phyloP scores from a whole-genome alignment of 2,113 vertebrate species.

The Oryctolagus cuniculus region mOryCun1.1 NC_091453.1:84181501-84182000 shows the following conservation, averaged over 20 bases:
- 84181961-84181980: background rate
- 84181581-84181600: slow-evolving; percentile 39
- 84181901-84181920: background rate
- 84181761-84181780: slow-evolving; percentile 32
- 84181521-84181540: slow-evolving; percentile 51
- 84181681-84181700: slow-evolving; percentile 44
- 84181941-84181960: background rate
- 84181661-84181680: background rate
- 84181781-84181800: background rate
- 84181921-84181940: background rate
- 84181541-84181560: slow-evolving; percentile 25
- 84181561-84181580: slow-evolving; percentile 56
- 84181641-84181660: slow-evolving; percentile 9
- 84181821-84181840: slow-evolving; percentile 30
- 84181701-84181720: slow-evolving; percentile 39
- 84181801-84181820: background rate
- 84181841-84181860: background rate
- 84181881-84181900: background rate
- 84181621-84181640: slow-evolving; percentile 27
- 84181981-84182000: background rate
- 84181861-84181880: slow-evolving; percentile 22
- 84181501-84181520: background rate
- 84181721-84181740: slow-evolving; percentile 32
- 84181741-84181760: slow-evolving; percentile 41
- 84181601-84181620: slow-evolving; percentile 13